phyloP scores from a whole-genome alignment of 2,113 vertebrate genomes.

The Azemiops feae region DNA sequence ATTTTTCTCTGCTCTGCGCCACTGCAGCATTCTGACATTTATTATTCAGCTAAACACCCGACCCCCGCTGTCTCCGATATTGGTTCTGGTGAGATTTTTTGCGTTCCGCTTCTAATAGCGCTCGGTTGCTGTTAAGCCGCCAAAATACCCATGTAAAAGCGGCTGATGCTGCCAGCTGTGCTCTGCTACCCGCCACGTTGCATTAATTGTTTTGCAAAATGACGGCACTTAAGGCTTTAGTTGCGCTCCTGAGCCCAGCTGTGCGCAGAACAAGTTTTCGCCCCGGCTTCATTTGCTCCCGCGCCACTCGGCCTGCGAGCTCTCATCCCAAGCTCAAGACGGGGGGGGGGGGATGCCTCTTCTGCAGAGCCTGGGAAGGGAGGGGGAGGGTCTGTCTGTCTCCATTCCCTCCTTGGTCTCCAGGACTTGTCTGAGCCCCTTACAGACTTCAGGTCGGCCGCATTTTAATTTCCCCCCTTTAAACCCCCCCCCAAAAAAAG shows the following conservation, averaged over 20 bases:
- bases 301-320: rapidly evolving
- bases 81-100: constrained; percentile 56
- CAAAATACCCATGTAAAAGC: constrained; percentile 44
- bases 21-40: constrained; percentile 51
- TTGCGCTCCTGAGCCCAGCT: constrained; percentile 31
- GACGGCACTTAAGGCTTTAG: constrained; percentile 53
- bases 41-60: constrained; percentile 21
- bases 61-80: constrained; percentile 55
- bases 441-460: background rate
- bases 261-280: constrained; percentile 47
- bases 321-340: constrained; percentile 36
- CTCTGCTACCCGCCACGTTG: constrained; percentile 40
- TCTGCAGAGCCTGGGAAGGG: constrained; percentile 16
- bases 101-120: constrained; percentile 50
- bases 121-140: constrained; percentile 55
- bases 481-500: too few species aligned
- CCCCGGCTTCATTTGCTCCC: constrained; percentile 41
- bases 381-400: background rate
- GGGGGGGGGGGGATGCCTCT: background rate
- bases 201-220: constrained; percentile 60
- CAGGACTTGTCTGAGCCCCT: constrained; percentile 19
- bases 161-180: constrained; percentile 51
- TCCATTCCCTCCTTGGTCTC: rapidly evolving
- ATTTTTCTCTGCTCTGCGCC: background rate
- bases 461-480: background rate